These are phyloP conservation scores for Drosophila putrida DNA, from an alignment of 2,888 invertebrate genomes.

Conservation along the genomic window DNA sequence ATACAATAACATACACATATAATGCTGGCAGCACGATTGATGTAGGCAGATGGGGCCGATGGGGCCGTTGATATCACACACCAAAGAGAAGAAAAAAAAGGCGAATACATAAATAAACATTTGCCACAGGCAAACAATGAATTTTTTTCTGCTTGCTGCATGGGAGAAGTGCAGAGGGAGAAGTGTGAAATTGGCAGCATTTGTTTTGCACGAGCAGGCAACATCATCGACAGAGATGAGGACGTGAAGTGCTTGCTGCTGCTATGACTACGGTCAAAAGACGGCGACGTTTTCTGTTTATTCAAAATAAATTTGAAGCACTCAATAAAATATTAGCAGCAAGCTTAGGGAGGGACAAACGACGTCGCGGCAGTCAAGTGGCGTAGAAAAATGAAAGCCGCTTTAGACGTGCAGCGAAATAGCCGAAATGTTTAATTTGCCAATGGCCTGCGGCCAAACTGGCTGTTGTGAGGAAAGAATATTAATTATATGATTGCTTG, in stretches of 20 bases:
- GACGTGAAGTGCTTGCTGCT: conserved; percentile 2
- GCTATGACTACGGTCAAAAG: conserved; percentile 32
- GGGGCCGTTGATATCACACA: conserved; percentile 30
- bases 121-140: conserved; percentile 58
- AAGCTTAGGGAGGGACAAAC: conserved; percentile 13
- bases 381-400: conserved; percentile 22
- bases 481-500: conserved; percentile 27
- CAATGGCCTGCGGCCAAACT: conserved; percentile 3
- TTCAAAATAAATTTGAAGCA: conserved; percentile 59
- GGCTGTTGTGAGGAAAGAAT: conserved; percentile 1
- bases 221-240: conserved; percentile 7
- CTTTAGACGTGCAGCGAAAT: conserved; percentile 12
- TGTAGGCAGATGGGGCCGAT: not conserved
- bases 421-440: conserved; percentile 12
- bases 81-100: conserved; percentile 19
- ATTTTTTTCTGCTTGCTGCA: not conserved
- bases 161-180: not conserved
- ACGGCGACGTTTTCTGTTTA: conserved; percentile 55
- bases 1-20: conserved; percentile 3
- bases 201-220: conserved; percentile 29
- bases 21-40: not conserved
- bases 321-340: conserved; percentile 61
- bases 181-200: conserved; percentile 41
- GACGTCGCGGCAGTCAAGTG: conserved; percentile 18
- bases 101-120: conserved; percentile 48